Base-by-base conservation (phyloP, 1,140 invertebrate species). In the Dufourea novaeangliae region DNA sequence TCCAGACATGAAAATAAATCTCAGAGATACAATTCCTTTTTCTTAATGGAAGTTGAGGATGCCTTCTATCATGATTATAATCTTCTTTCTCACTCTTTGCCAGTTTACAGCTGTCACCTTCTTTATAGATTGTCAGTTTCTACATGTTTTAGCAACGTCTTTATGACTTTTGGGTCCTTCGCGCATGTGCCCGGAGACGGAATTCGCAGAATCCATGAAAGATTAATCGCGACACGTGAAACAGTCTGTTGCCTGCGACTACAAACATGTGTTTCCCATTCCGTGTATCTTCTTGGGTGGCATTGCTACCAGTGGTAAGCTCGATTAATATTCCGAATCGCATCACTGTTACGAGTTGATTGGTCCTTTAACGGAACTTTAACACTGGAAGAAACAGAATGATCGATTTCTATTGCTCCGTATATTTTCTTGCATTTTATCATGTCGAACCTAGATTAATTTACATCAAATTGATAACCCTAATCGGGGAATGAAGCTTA, bases 171-270 rank as follows among this genome's bases (percentile, higher is more conserved):
- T 20, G 8, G 25, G 27, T 59, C 37, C 46, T 70, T 37, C 52
- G 25, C 79, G 64, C 32, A 34, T 77, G 73, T 39, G 6, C 29
- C 17, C 22, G 41, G 72, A 62, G 73, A 81, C 74, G 59, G 68
- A 39, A 83, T 83, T 82, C 81, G 74, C 74, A 56, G 81, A 83
- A 83, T 57, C 62, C 68, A 69, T 71, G 63, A 68, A 82, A 83
- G 80, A 83, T 83, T 83, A 83, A 83, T 83, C 79, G 80, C 56
- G 69, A 74, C 76, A 63, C 46, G 62, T 61, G 67, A 82, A 82
- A 73, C 74, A 68, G 79, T 44, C 74, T 34, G 73, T 37, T 68
- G 59, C 62, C 41, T 39, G 78, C 64, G 72, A 61, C 61, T 77
- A 54, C 59, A 62, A 82, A 83, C 81, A 83, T 50, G 68, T 83